Evolutionary conservation across 2,888 invertebrate genomes (phyloP).

Genomic region (Lycia hirtaria): DNA sequence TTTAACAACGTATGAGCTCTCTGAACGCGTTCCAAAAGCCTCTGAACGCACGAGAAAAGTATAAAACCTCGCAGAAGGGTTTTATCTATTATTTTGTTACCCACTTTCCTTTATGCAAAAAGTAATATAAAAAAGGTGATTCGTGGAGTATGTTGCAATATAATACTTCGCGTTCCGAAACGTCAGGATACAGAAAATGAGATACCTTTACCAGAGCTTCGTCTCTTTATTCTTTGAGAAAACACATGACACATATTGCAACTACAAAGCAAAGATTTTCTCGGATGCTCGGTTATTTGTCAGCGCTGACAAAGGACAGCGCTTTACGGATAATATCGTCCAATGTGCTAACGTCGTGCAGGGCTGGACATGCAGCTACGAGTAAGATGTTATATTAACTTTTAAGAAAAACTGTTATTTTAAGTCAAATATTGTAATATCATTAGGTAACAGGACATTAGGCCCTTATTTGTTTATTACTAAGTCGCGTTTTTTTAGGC

Average conservation of each 20-base stretch:
- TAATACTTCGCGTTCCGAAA: conserved; percentile 5
- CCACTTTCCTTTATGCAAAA: conserved; percentile 28
- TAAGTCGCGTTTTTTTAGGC: no score
- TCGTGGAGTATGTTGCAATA: conserved; percentile 16
- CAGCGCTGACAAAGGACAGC: conserved; percentile 18
- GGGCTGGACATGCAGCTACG: not conserved
- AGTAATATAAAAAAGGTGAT: conserved; percentile 27
- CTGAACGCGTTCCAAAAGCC: conserved; percentile 20
- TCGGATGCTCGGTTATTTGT: conserved; percentile 27
- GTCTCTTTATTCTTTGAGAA: conserved; percentile 14
- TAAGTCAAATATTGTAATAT: not conserved
- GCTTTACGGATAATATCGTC: conserved; percentile 18
- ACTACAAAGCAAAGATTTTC: conserved; percentile 29
- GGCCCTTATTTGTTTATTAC: no score
- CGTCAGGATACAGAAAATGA: conserved; percentile 19
- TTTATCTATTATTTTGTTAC: conserved; percentile 30
- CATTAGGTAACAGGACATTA: no score
- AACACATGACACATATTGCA: conserved; percentile 31
- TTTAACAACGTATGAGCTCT: conserved; percentile 21
- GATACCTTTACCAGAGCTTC: conserved; percentile 19
- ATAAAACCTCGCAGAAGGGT: conserved; percentile 27
- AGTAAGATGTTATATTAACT: not conserved
- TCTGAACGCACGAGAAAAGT: conserved; percentile 15
- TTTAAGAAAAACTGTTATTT: not conserved
- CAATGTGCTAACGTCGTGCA: not conserved